Percentiles rank a stretch among this genome's conserved stretches.
phyloP scores from a whole-genome alignment of 1,140 invertebrate species.

The Cheumatopsyche charites region DNA sequence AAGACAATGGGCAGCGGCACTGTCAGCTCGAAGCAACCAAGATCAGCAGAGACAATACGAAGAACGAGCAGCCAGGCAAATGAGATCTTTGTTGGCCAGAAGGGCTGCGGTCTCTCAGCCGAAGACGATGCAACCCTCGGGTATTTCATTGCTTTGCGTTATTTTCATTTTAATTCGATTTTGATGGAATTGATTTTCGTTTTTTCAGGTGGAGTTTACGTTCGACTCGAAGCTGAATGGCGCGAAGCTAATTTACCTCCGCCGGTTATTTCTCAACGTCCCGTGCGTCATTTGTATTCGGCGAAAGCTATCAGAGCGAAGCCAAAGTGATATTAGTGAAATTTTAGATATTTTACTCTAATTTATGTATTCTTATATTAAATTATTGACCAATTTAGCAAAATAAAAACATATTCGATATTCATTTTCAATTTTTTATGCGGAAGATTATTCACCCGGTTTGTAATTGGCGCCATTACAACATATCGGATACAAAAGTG shows the following conservation, averaged over 20 bases:
- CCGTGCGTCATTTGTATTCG: conserved; percentile 46
- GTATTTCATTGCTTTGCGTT: conserved; percentile 19
- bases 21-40: conserved; percentile 81
- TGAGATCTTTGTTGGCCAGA: conserved; percentile 66
- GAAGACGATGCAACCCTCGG: conserved; percentile 51
- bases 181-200: background rate
- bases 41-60: conserved; percentile 83
- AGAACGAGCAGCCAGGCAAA: conserved; percentile 73
- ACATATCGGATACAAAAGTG: too few species aligned
- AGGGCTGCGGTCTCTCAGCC: conserved; percentile 48
- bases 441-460: too few species aligned
- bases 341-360: background rate
- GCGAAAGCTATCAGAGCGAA: conserved; percentile 39
- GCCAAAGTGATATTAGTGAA: conserved; percentile 32
- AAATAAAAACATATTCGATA: too few species aligned
- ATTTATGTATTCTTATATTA: background rate
- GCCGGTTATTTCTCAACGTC: conserved; percentile 47
- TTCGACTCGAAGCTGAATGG: conserved; percentile 74
- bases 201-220: conserved; percentile 69
- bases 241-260: conserved; percentile 61
- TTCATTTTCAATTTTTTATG: too few species aligned
- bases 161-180: background rate
- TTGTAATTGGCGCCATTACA: too few species aligned
- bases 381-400: background rate
- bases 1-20: conserved; percentile 72